Base-by-base conservation (phyloP, 2,888 invertebrate genomes). In the Branchipolynoe longqiensis region DNA sequence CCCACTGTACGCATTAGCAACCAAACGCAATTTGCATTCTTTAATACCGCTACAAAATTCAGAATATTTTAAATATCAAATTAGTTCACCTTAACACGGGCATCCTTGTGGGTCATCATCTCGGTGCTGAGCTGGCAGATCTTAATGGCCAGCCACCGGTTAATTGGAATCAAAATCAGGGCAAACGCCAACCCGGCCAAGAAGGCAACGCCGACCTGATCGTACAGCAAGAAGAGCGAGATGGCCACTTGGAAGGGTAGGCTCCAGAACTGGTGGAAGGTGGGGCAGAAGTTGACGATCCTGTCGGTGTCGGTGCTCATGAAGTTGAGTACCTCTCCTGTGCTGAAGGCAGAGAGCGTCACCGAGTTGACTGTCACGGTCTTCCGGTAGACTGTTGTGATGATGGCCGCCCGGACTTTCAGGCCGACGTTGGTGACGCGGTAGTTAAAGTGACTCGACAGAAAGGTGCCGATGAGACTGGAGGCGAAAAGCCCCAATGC, bases 301-400 rank as follows among this genome's bases (percentile, higher is more conserved):
- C 99, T 95, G 93, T 99, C 98, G 0, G 97, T 97, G 93, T 99
- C 99, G 0, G 98, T 98, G 41, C 98, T 98, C 97, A 99, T 98
- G 90, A 98, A 97, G 94, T 99, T 99, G 0, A 98, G 96, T 85
- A 99, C 96, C 94, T 99, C 97, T 0, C 99, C 99, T 59, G 96
- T 90, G 64, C 89, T 91, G 87, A 93, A 94, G 31, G 88, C 89
- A 18, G 94, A 92, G 83, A 95, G 89, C 0, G 93, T 91, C 22
- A 94, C 93, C 85, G 92, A 92, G 87, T 93, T 94, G 14, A 95
- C 92, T 33, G 94, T 94, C 38, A 96, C 92, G 14, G 95, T 95
- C 93, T 96, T 96, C 88, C 96, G 95, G 91, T 98, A 97, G 86
- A 98, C 95, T 22, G 96, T 95, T 4, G 97, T 96, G 0, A 98